Percentiles rank a stretch among this genome's conserved stretches.
phyloP scores from a whole-genome alignment of 2,888 invertebrate genomes.

The Oegoconia quadripuncta region DNA sequence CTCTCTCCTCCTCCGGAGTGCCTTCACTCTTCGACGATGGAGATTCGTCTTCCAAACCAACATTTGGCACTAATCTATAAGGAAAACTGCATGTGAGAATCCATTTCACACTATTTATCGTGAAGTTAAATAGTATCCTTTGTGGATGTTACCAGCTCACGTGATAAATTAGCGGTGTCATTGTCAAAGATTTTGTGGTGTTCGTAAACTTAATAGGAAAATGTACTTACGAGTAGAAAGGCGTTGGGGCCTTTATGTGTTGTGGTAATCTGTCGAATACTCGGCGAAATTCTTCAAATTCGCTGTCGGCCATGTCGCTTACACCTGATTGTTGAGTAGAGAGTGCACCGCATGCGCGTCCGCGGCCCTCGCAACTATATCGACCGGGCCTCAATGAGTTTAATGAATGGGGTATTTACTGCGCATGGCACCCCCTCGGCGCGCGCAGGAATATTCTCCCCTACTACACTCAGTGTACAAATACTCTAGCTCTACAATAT shows the following conservation, averaged over 20 bases:
- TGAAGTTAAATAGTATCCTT: too few relatives aligned
- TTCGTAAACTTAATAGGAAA: too few relatives aligned
- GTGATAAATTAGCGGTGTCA: constrained; percentile 28
- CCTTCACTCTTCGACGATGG: constrained; percentile 88
- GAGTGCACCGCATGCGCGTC: constrained; percentile 57
- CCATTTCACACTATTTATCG: too few relatives aligned
- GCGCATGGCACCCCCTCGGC: constrained; percentile 40
- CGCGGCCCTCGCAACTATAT: constrained; percentile 41
- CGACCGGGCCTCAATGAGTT: constrained; percentile 40
- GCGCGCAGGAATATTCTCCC: constrained; percentile 36
- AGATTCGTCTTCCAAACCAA: constrained; percentile 89
- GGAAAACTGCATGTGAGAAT: too few relatives aligned
- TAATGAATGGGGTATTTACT: constrained; percentile 22
- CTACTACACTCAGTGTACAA: constrained; percentile 28
- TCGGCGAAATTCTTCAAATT: constrained; percentile 95
- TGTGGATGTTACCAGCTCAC: too few relatives aligned
- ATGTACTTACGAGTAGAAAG: constrained; percentile 92
- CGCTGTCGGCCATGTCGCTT: constrained; percentile 92
- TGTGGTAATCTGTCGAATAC: constrained; percentile 90
- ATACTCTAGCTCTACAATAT: constrained; percentile 25
- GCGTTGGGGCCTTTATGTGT: constrained; percentile 87
- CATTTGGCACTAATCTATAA: constrained; percentile 89
- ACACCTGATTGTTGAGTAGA: constrained; percentile 83
- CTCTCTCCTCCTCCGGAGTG: constrained; percentile 81
- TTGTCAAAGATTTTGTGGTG: not conserved